These are phyloP conservation scores for Eulemur coronatus DNA, from an alignment of 2,797 vertebrate genomes.

Conservation along the genomic window DNA sequence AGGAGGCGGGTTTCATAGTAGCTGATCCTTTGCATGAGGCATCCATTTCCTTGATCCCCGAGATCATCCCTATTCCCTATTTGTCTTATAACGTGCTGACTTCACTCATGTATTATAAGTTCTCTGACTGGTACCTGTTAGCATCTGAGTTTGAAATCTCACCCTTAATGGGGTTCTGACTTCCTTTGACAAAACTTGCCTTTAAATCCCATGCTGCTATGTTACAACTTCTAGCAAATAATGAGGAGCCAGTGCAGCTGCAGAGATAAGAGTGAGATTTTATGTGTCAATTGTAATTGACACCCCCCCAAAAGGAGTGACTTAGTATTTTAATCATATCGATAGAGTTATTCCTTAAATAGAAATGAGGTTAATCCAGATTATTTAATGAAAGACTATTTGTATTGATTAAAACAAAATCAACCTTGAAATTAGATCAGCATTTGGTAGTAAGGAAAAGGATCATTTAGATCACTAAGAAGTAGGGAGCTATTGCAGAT, in stretches of 20 bases:
- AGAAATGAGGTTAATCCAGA: constrained; percentile 19
- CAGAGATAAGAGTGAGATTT: neutral
- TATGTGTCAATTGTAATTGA: neutral
- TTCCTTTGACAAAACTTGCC: constrained; percentile 32
- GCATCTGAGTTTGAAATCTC: neutral
- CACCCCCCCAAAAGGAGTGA: neutral
- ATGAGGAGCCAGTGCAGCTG: neutral
- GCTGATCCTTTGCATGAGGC: neutral
- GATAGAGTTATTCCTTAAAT: neutral
- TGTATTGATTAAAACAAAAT: constrained; percentile 20
- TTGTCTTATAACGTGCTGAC: neutral
- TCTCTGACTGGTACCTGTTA: neutral
- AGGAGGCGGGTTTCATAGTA: neutral
- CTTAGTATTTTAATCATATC: neutral
- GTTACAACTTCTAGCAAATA: neutral
- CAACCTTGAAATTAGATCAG: neutral
- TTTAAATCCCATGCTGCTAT: neutral
- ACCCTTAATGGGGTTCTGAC: neutral
- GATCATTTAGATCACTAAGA: neutral
- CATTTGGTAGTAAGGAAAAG: neutral
- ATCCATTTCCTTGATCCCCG: neutral
- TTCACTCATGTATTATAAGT: neutral
- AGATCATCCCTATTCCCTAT: neutral
- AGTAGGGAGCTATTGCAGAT: neutral
- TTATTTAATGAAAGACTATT: constrained; percentile 40